Evolutionary conservation across 2,888 invertebrate genomes (phyloP).

Genomic region (Eupithecia insigniata): DNA sequence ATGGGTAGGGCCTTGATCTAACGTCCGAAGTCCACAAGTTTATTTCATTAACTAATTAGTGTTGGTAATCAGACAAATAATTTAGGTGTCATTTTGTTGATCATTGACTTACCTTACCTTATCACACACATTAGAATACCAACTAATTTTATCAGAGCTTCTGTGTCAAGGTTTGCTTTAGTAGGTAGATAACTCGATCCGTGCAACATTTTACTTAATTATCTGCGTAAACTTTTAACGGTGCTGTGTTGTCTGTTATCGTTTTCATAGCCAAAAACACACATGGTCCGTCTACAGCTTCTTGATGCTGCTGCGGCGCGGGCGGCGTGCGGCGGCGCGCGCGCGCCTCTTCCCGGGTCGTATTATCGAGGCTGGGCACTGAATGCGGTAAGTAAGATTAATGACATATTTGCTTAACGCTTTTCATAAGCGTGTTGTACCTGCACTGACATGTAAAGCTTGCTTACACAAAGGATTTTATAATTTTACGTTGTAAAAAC

Average conservation of each 20-base stretch:
- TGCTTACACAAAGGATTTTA: background rate
- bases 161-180: slow-evolving; percentile 55
- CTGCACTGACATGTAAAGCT: background rate
- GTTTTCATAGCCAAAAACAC: no score
- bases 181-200: background rate
- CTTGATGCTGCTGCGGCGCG: no score
- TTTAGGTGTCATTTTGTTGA: slow-evolving; percentile 22
- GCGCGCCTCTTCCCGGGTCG: no score
- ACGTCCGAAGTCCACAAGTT: slow-evolving; percentile 6
- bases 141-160: slow-evolving; percentile 44
- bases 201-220: slow-evolving; percentile 24
- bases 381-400: no score
- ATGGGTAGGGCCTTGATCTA: background rate
- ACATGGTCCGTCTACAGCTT: no score
- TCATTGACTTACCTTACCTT: slow-evolving; percentile 20
- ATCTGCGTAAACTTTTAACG: background rate
- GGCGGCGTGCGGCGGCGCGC: no score
- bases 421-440: background rate
- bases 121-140: background rate
- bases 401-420: no score
- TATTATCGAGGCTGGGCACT: no score
- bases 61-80: slow-evolving; percentile 20
- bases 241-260: no score
- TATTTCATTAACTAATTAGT: slow-evolving; percentile 26
- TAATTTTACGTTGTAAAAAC: background rate